A percentile compares a stretch with the other conserved stretches of the same genome.
Evolutionary conservation across 2,888 invertebrate species (phyloP).

Genomic region (Odontothrips loti): DNA sequence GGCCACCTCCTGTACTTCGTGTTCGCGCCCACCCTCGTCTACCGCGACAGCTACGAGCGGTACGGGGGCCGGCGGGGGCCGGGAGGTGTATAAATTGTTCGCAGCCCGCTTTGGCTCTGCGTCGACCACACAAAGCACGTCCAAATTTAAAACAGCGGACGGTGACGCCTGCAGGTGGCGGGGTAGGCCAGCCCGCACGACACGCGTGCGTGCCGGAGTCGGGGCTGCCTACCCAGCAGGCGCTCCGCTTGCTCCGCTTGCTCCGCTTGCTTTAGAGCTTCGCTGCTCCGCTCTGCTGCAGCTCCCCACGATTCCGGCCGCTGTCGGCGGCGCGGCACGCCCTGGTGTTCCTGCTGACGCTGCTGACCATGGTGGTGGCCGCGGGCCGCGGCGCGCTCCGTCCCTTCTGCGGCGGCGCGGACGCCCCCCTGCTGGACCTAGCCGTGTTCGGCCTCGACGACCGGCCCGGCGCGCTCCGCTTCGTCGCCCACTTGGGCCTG

Average conservation of each 20-base stretch:
- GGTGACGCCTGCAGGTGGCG: no score
- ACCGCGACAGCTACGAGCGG: neutral
- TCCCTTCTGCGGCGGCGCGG: neutral
- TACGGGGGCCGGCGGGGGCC: neutral
- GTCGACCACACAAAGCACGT: no score
- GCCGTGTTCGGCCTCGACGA: neutral
- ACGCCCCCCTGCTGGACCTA: neutral
- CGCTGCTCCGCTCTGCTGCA: neutral
- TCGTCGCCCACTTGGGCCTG: neutral
- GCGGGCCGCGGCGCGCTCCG: conserved; percentile 3
- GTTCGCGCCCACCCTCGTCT: neutral
- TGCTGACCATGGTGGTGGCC: neutral
- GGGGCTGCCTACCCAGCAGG: no score
- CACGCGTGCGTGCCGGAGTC: no score
- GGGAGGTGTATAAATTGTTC: no score
- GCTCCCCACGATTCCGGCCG: neutral
- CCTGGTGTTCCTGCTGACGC: neutral
- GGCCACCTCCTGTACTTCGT: neutral
- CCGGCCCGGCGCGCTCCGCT: neutral
- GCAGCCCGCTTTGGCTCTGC: no score
- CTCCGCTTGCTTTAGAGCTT: no score
- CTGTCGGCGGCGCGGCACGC: neutral
- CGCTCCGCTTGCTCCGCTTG: no score
- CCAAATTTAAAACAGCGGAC: no score
- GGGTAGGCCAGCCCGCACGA: no score